Percentiles rank a stretch among this genome's conserved stretches.
These are phyloP conservation scores for Thamnophis elegans DNA, from an alignment of 2,797 vertebrate genomes.

Conservation along the genomic window DNA sequence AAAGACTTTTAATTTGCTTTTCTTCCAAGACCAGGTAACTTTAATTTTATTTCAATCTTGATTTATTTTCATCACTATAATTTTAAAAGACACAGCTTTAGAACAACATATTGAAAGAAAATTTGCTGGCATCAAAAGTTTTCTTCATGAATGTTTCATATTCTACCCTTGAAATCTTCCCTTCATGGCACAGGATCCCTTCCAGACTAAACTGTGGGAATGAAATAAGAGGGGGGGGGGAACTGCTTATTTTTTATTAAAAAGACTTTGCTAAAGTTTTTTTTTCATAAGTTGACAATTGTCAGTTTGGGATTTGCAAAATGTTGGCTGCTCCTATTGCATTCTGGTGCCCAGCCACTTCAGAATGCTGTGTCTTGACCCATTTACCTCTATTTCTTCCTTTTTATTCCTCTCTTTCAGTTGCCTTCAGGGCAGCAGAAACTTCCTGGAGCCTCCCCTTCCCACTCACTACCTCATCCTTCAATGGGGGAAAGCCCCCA, in stretches of 20 bases:
- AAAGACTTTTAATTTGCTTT: not conserved
- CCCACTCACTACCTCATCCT: slow-evolving; percentile 77
- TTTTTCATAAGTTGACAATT: not conserved
- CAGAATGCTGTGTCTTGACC: not conserved
- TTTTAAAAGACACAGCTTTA: not conserved
- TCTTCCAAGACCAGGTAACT: not conserved
- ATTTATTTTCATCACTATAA: not conserved
- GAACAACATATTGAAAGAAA: not conserved
- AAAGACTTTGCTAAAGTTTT: not conserved
- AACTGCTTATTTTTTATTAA: not conserved
- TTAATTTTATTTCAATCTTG: not conserved
- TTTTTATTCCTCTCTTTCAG: slow-evolving; percentile 65
- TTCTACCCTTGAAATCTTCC: not conserved
- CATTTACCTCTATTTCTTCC: slow-evolving; percentile 21
- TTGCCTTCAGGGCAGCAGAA: slow-evolving; percentile 85
- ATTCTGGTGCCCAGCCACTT: not conserved
- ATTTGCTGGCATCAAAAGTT: not conserved
- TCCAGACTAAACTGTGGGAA: not conserved
- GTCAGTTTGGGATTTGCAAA: not conserved
- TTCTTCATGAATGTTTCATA: not conserved
- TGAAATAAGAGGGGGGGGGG: not conserved
- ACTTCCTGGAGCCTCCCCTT: slow-evolving; percentile 84
- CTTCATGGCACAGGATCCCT: not conserved
- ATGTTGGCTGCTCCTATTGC: not conserved
- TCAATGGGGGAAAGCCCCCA: slow-evolving; percentile 82